Percentiles rank a stretch among this genome's conserved stretches.
Conservation (phyloP, 2,113 vertebrate genomes). For the Rhinogobius similis region DNA sequence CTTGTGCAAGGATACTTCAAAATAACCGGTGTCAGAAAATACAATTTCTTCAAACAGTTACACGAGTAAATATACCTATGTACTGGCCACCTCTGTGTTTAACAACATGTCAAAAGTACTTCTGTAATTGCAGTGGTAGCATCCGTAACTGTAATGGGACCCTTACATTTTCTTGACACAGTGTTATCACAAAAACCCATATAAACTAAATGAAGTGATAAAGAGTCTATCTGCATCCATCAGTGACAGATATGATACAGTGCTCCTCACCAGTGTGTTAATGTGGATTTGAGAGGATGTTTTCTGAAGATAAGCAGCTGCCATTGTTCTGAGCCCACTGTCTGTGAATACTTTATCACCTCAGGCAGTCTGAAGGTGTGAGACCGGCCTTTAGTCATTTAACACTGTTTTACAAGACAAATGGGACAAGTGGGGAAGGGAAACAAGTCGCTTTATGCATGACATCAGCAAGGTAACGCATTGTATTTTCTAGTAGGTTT, state of each 20-base stretch:
- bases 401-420: slow-evolving; percentile 5
- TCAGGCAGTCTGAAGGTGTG: slow-evolving; percentile 27
- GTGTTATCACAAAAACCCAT: neutral
- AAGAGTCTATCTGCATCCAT: slow-evolving; percentile 7
- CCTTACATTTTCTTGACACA: neutral
- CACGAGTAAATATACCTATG: too few species aligned
- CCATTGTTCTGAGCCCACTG: slow-evolving; percentile 33
- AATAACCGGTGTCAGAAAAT: too few species aligned
- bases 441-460: neutral
- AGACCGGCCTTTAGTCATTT: slow-evolving; percentile 10
- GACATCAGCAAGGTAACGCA: neutral
- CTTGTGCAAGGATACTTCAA: too few species aligned
- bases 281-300: neutral
- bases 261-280: slow-evolving; percentile 4
- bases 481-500: neutral
- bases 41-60: too few species aligned
- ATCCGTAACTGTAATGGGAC: neutral
- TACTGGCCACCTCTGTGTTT: too few species aligned
- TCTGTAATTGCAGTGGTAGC: neutral
- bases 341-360: slow-evolving; percentile 35
- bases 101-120: neutral
- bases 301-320: slow-evolving; percentile 29
- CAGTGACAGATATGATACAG: slow-evolving; percentile 15
- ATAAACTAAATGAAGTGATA: neutral
- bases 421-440: neutral